These are phyloP conservation scores for Morelia viridis DNA, from an alignment of 2,797 vertebrate genomes.

Conservation along the genomic window DNA sequence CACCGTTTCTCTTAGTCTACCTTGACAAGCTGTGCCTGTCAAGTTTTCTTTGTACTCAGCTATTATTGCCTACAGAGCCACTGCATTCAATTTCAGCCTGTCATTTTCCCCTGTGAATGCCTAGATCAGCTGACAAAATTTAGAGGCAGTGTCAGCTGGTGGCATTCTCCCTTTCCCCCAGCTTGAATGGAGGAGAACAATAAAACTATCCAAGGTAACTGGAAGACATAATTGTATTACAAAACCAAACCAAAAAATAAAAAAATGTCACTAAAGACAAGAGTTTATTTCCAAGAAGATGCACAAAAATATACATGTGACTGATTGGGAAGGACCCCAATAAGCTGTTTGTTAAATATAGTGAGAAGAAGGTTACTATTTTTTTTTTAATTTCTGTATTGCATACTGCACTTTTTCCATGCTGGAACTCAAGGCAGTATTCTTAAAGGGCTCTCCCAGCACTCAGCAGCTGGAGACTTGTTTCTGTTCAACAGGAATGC, in stretches of 20 bases:
- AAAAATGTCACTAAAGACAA: not conserved
- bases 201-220: not conserved
- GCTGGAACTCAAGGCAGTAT: not conserved
- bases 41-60: not conserved
- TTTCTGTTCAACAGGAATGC: not conserved
- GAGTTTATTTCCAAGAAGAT: not conserved
- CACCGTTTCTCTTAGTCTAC: not conserved
- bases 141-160: not conserved
- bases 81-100: not conserved
- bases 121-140: not conserved
- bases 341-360: not conserved
- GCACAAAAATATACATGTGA: not conserved
- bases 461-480: not conserved
- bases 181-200: not conserved
- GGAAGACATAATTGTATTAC: not conserved
- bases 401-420: not conserved
- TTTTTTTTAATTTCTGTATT: not conserved
- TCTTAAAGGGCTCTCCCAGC: not conserved
- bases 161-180: not conserved
- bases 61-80: not conserved
- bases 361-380: not conserved
- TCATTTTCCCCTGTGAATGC: not conserved
- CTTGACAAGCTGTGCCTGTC: not conserved
- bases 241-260: not conserved
- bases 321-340: not conserved